Evolutionary conservation across 2,797 vertebrate genomes (phyloP).

Genomic region (Coregonus suidteri): DNA sequence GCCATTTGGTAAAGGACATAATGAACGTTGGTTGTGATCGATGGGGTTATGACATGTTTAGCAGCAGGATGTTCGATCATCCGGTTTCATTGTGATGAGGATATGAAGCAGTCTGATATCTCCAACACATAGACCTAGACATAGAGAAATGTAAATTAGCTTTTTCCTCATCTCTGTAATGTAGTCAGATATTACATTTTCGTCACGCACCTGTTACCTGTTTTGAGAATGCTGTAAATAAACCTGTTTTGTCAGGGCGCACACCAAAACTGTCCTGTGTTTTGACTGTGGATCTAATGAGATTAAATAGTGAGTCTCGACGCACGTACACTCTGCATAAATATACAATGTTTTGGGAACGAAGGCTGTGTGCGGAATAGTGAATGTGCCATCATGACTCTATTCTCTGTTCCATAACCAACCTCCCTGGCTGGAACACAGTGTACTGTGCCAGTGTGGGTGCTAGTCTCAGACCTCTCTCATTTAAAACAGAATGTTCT

Average conservation of each 20-base stretch:
- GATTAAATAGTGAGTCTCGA: not conserved
- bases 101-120: not conserved
- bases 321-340: not conserved
- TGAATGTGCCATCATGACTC: not conserved
- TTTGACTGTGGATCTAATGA: not conserved
- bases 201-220: not conserved
- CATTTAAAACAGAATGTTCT: slow-evolving; percentile 65
- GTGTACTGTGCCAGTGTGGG: slow-evolving; percentile 58
- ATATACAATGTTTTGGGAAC: slow-evolving; percentile 14
- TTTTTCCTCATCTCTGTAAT: not conserved
- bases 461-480: slow-evolving; percentile 57
- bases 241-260: not conserved
- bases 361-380: not conserved
- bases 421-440: slow-evolving; percentile 55
- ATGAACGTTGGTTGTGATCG: not conserved
- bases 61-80: no score
- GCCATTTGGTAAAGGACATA: not conserved
- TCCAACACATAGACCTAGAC: not conserved
- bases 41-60: not conserved
- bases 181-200: not conserved
- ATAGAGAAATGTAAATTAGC: not conserved
- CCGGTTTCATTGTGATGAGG: no score
- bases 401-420: slow-evolving; percentile 49
- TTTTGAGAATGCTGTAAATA: not conserved
- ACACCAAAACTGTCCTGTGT: no score